A percentile compares a stretch with the other conserved stretches of the same genome.
Evolutionary conservation across 2,888 invertebrate genomes (phyloP).

Genomic region (Cenopis cana): DNA sequence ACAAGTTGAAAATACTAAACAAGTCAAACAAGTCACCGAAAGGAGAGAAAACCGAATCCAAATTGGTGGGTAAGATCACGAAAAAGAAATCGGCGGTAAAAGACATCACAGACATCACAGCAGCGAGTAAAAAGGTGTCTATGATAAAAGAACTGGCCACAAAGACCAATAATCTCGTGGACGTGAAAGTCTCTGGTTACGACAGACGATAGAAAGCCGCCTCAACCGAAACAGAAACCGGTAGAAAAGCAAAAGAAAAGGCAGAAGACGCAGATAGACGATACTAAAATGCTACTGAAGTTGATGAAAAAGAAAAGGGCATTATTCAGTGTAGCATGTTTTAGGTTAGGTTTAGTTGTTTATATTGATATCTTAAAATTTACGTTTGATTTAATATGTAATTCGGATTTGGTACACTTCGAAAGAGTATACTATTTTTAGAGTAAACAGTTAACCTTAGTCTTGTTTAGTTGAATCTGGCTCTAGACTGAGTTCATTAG

Average conservation of each 20-base stretch:
- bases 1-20: too few species aligned
- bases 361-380: too few species aligned
- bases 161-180: slow-evolving; percentile 48
- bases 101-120: not conserved
- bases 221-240: slow-evolving; percentile 62
- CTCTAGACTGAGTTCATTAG: too few species aligned
- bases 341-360: not conserved
- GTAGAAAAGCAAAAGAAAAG: slow-evolving; percentile 74
- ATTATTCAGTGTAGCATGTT: not conserved
- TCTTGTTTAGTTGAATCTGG: too few species aligned
- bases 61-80: slow-evolving; percentile 65
- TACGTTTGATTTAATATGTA: not conserved
- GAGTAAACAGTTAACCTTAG: too few species aligned
- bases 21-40: slow-evolving; percentile 50
- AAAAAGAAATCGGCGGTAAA: slow-evolving; percentile 68
- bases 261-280: slow-evolving; percentile 70
- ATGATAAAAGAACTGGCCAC: slow-evolving; percentile 65
- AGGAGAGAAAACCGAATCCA: slow-evolving; percentile 35
- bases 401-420: too few species aligned
- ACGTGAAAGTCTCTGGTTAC: slow-evolving; percentile 24
- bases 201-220: slow-evolving; percentile 47
- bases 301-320: slow-evolving; percentile 62
- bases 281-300: slow-evolving; percentile 70
- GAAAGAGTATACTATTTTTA: too few species aligned
- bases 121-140: slow-evolving; percentile 59